Percentiles rank a stretch among this genome's conserved stretches.
Conservation (phyloP, 2,113 vertebrate genomes). For the Sander lucioperca region DNA sequence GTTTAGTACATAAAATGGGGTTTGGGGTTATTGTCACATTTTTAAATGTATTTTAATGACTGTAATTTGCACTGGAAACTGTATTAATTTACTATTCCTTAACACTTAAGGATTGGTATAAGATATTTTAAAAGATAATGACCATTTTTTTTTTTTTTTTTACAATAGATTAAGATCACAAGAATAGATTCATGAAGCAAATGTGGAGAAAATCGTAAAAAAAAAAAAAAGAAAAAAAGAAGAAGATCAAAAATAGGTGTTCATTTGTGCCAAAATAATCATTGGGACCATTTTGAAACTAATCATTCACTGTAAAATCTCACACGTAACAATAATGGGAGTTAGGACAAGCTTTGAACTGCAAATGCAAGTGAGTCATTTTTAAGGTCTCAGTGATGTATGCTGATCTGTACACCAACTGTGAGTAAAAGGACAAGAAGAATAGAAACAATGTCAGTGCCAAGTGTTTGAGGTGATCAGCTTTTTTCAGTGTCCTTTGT, state of each 20-base stretch:
- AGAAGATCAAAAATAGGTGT: background rate
- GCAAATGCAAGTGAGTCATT: background rate
- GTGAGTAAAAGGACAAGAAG: constrained; percentile 16
- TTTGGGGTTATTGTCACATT: background rate
- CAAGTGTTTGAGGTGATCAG: constrained; percentile 42
- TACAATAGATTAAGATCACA: background rate
- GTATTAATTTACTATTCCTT: background rate
- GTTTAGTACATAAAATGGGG: constrained; percentile 8
- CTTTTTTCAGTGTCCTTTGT: constrained; percentile 47
- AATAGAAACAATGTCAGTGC: background rate
- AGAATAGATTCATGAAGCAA: background rate
- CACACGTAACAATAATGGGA: background rate
- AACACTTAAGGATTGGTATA: background rate
- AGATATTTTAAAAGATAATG: background rate
- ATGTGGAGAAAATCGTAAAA: background rate
- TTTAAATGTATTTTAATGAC: background rate
- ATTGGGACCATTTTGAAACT: background rate
- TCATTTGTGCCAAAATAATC: background rate
- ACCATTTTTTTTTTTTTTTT: background rate
- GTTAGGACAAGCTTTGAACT: background rate
- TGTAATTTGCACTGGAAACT: background rate
- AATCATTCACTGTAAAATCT: background rate
- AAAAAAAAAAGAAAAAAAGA: background rate
- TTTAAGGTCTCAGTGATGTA: background rate
- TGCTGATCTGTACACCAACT: constrained; percentile 1